phyloP scores from a whole-genome alignment of 2,888 invertebrate genomes.

The Limenitis arthemis region DNA sequence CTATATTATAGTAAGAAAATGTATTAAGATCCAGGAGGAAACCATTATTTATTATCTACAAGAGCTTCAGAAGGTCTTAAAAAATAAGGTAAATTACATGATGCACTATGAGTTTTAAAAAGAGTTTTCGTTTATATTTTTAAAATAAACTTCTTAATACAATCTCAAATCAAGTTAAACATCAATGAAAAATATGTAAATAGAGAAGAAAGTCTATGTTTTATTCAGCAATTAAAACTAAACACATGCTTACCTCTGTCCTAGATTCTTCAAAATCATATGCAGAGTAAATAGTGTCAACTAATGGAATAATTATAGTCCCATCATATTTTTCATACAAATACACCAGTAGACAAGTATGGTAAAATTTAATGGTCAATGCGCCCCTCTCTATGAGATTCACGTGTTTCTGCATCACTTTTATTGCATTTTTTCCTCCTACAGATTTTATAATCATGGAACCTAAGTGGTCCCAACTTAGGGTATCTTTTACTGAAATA shows the following conservation, averaged over 20 bases:
- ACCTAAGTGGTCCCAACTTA: constrained; percentile 74
- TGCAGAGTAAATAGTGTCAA: constrained; percentile 52
- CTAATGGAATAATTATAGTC: constrained; percentile 42
- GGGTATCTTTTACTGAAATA: constrained; percentile 57
- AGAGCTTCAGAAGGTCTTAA: no score
- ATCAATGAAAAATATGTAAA: no score
- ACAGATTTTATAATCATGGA: constrained; percentile 73
- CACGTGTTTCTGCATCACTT: constrained; percentile 70
- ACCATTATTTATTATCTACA: no score
- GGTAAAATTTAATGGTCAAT: constrained; percentile 75
- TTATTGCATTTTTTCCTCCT: constrained; percentile 70
- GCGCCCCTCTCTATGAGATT: constrained; percentile 68
- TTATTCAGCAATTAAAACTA: neutral
- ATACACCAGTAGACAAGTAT: constrained; percentile 65
- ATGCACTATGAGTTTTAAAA: no score
- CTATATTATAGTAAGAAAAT: no score
- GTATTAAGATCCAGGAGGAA: no score
- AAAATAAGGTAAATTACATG: no score
- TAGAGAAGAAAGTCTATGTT: neutral
- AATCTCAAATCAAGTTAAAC: no score
- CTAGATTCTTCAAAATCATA: constrained; percentile 53
- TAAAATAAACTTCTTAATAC: no score
- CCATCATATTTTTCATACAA: constrained; percentile 57
- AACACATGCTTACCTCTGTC: constrained; percentile 42
- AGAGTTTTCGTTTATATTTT: no score